These are phyloP conservation scores for Boleophthalmus pectinirostris DNA, from an alignment of 2,113 vertebrate genomes.

Conservation along the genomic window DNA sequence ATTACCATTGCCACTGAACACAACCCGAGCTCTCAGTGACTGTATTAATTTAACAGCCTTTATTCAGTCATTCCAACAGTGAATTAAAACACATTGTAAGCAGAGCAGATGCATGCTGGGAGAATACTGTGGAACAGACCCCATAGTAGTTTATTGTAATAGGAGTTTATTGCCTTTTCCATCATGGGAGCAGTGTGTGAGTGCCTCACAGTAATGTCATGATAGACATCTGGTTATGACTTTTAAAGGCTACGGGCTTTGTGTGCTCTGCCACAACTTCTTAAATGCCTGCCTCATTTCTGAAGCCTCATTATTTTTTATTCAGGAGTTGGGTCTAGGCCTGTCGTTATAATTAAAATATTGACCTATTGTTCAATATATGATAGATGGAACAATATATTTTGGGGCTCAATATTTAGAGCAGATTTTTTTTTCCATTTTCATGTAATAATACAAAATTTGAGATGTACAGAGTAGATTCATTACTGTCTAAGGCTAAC, in stretches of 20 bases:
- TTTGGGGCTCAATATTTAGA: no score
- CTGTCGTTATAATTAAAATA: no score
- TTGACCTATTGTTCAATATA: no score
- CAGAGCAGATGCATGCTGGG: conserved; percentile 7
- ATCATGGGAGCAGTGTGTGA: background rate
- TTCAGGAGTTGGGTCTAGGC: no score
- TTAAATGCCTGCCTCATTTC: background rate
- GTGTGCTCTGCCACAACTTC: background rate
- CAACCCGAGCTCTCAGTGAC: conserved; percentile 4
- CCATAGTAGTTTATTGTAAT: background rate
- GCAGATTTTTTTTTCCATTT: no score
- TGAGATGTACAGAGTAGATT: no score
- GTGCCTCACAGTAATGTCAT: background rate
- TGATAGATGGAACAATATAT: no score
- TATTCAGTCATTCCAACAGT: conserved; percentile 20
- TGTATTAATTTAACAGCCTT: conserved; percentile 16
- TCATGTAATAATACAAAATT: no score
- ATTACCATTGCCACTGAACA: conserved; percentile 30
- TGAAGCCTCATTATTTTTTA: background rate
- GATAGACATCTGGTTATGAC: background rate
- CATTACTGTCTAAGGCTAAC: no score
- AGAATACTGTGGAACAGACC: background rate
- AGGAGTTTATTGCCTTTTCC: background rate
- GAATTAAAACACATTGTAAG: conserved; percentile 23
- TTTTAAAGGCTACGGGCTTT: background rate